Evolutionary conservation across 2,113 vertebrate genomes (phyloP).

Genomic region (Henicopernis longicauda): DNA sequence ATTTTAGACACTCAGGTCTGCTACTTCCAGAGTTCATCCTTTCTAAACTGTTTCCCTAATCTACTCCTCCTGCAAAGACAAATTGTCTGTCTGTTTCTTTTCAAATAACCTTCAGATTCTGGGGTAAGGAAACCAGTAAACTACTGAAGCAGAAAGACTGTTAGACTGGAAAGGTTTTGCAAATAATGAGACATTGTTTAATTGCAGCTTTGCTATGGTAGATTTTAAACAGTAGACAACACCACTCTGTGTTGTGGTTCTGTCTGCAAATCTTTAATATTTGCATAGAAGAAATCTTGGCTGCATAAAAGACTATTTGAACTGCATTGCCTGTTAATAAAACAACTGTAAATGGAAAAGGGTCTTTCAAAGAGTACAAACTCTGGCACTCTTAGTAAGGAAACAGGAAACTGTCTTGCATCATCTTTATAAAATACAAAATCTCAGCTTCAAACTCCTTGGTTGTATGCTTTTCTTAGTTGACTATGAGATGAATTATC

Average conservation of each 20-base stretch:
- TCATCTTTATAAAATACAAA: not conserved
- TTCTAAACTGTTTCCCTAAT: constrained; percentile 33
- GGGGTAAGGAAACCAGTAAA: constrained; percentile 13
- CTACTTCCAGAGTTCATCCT: constrained; percentile 7
- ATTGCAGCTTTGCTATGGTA: not conserved
- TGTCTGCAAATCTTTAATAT: not conserved
- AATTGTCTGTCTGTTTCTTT: constrained; percentile 35
- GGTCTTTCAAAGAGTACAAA: not conserved
- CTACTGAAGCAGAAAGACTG: not conserved
- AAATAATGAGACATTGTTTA: not conserved
- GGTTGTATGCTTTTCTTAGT: not conserved
- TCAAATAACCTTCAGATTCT: constrained; percentile 28
- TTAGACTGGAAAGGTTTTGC: not conserved
- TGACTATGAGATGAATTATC: not conserved
- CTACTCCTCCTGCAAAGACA: constrained; percentile 31
- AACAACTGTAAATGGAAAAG: not conserved
- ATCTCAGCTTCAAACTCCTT: not conserved
- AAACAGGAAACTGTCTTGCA: not conserved
- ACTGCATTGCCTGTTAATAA: not conserved
- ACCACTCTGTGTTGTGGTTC: not conserved
- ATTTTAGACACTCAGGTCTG: not conserved
- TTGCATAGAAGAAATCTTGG: not conserved
- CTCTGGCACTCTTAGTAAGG: not conserved
- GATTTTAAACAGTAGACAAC: not conserved
- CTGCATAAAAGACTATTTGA: not conserved